Conservation (phyloP, 2,888 invertebrate species). For the Choristoneura rosaceana region DNA sequence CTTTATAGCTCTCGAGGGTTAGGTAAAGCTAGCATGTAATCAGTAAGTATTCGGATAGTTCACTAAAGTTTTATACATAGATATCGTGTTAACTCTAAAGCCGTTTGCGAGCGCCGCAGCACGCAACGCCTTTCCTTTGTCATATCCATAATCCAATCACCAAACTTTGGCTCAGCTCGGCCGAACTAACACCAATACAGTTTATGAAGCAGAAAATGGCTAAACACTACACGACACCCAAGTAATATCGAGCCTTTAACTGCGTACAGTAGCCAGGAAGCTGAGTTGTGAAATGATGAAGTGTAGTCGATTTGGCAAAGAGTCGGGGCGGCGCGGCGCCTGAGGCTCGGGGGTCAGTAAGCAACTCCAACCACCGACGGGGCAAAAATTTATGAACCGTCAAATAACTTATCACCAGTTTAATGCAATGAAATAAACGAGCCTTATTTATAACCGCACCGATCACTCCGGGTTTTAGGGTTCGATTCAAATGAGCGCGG, state of each 20-base stretch:
- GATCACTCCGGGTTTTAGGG: constrained; percentile 63
- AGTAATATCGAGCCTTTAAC: constrained; percentile 68
- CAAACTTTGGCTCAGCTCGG: constrained; percentile 32
- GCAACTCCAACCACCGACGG: constrained; percentile 63
- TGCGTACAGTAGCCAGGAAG: constrained; percentile 74
- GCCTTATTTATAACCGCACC: constrained; percentile 79
- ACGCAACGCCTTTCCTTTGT: not conserved
- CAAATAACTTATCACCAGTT: constrained; percentile 84
- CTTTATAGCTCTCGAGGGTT: not conserved
- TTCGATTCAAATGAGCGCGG: constrained; percentile 37
- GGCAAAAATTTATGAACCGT: constrained; percentile 81
- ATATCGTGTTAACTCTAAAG: not conserved
- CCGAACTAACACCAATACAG: constrained; percentile 46
- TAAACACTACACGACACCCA: constrained; percentile 63
- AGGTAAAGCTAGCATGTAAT: not conserved
- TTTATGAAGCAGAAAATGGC: constrained; percentile 76
- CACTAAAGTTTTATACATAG: not conserved
- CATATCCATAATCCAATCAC: constrained; percentile 34
- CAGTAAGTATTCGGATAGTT: not conserved
- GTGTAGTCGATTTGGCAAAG: constrained; percentile 76
- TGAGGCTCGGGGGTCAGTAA: constrained; percentile 62
- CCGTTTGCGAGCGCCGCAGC: not conserved
- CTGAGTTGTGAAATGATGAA: constrained; percentile 70
- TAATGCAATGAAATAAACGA: constrained; percentile 83
- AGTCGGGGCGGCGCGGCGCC: constrained; percentile 70